Conservation (phyloP, 2,797 vertebrate species). For the Enteromius afrohamiltoni region DNA sequence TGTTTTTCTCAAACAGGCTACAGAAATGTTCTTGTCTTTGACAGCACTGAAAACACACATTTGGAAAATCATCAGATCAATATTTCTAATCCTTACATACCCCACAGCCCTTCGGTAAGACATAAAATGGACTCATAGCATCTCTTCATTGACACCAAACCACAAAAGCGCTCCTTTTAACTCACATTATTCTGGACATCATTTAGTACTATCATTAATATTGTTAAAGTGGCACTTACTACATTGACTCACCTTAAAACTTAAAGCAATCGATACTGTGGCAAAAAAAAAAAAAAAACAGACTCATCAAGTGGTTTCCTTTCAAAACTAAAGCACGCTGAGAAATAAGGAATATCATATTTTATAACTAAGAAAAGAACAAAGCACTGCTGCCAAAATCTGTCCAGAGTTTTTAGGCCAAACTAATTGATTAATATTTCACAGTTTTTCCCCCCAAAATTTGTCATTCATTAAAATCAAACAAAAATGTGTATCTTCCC, state of each 20-base stretch:
- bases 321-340: background rate
- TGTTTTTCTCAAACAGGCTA: background rate
- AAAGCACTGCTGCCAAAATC: background rate
- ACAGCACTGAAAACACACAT: conserved; percentile 13
- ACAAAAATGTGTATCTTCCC: background rate
- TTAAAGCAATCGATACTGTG: background rate
- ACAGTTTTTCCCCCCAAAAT: too few species aligned
- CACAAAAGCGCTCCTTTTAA: conserved; percentile 23
- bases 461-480: background rate
- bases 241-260: conserved; percentile 11
- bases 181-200: conserved; percentile 20
- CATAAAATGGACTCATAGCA: background rate
- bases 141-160: conserved; percentile 8
- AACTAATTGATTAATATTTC: background rate
- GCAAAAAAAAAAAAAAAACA: background rate
- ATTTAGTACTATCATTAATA: conserved; percentile 4
- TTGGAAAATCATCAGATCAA: conserved; percentile 1
- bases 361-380: background rate
- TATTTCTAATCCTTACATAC: background rate
- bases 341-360: conserved; percentile 10
- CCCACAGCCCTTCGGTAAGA: background rate
- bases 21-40: background rate
- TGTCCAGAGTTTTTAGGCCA: background rate
- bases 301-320: conserved; percentile 1
- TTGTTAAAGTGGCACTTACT: conserved; percentile 3